Evolutionary conservation across 1,140 invertebrate genomes (phyloP).

Genomic region (Drosophila baimaii): DNA sequence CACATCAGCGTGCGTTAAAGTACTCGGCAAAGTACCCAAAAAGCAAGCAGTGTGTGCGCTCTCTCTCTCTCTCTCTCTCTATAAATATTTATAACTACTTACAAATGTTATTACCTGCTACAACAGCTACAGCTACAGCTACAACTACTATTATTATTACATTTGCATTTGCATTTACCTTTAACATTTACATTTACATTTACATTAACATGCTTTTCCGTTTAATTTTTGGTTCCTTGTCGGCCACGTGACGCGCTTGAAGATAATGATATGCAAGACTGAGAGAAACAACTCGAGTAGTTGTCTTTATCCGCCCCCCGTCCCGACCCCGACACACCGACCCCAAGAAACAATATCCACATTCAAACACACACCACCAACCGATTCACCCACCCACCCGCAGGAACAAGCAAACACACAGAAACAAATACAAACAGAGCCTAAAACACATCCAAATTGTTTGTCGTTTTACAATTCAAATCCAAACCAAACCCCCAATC

Average conservation of each 20-base stretch:
- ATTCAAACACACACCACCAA: conserved; percentile 30
- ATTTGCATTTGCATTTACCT: conserved; percentile 56
- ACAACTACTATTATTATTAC: conserved; percentile 57
- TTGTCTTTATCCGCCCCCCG: conserved; percentile 33
- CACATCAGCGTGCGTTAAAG: conserved; percentile 54
- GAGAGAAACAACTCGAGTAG: conserved; percentile 63
- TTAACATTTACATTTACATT: conserved; percentile 53
- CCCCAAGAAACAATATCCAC: conserved; percentile 15
- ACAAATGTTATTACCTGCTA: conserved; percentile 62
- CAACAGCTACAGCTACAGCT: conserved; percentile 23
- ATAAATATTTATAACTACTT: conserved; percentile 69
- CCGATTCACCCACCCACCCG: conserved; percentile 24
- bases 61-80: conserved; percentile 51
- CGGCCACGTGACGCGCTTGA: conserved; percentile 57
- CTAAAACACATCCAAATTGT: conserved; percentile 40
- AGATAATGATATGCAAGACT: conserved; percentile 64
- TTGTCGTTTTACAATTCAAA: conserved; percentile 53
- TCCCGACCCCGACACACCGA: neutral
- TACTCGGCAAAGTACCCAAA: conserved; percentile 68
- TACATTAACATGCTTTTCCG: conserved; percentile 47
- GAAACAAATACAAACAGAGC: conserved; percentile 45
- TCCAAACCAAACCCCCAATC: conserved; percentile 35
- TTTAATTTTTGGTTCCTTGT: conserved; percentile 53
- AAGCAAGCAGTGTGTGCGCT: conserved; percentile 47
- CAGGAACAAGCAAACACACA: conserved; percentile 14